phyloP scores from a whole-genome alignment of 1,140 invertebrate species.

The Daktulosphaira vitifoliae region DNA sequence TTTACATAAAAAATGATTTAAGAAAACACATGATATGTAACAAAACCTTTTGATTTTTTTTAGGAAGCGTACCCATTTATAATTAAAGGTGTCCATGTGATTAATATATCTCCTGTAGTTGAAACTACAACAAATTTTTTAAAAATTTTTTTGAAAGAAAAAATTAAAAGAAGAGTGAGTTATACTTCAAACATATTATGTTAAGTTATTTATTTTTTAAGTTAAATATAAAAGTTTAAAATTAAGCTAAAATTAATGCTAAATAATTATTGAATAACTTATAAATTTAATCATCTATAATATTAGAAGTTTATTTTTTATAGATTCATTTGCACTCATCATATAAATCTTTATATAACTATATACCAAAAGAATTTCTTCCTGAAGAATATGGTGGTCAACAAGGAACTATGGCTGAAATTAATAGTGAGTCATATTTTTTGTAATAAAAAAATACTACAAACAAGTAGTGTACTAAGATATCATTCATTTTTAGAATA shows the following conservation, averaged over 20 bases:
- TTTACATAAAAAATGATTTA: too few relatives aligned
- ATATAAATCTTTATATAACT: conserved; percentile 62
- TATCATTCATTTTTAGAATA: conserved; percentile 48
- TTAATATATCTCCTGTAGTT: conserved; percentile 72
- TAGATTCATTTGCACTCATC: conserved; percentile 65
- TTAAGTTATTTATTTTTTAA: too few relatives aligned
- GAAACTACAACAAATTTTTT: conserved; percentile 73
- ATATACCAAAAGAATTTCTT: conserved; percentile 64
- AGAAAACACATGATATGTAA: too few relatives aligned
- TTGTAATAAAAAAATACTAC: too few relatives aligned
- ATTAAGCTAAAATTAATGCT: too few relatives aligned
- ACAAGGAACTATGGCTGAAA: conserved; percentile 56
- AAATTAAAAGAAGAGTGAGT: conserved; percentile 61
- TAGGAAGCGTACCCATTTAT: conserved; percentile 77
- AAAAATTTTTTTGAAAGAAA: conserved; percentile 75
- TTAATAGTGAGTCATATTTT: conserved; percentile 55
- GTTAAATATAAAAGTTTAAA: too few relatives aligned
- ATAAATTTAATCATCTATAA: too few relatives aligned
- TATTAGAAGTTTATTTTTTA: neutral
- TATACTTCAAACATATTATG: too few relatives aligned
- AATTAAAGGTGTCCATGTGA: conserved; percentile 71
- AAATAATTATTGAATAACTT: too few relatives aligned
- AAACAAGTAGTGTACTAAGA: too few relatives aligned
- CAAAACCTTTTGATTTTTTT: too few relatives aligned
- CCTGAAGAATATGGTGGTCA: conserved; percentile 70